Conservation (phyloP, 2,888 invertebrate species). For the Xestia rhomboidea region DNA sequence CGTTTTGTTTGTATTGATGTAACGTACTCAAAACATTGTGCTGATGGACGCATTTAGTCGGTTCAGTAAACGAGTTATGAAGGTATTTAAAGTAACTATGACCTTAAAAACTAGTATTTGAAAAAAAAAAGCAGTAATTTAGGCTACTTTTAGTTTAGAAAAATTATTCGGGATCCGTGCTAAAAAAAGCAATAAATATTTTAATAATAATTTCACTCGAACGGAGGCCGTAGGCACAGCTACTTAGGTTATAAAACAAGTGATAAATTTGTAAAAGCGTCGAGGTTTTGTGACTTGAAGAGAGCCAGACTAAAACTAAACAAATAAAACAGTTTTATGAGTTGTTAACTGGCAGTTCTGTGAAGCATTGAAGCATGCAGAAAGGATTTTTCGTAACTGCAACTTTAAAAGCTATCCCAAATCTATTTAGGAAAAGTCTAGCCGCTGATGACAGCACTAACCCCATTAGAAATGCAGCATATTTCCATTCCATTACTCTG, state of each 20-base stretch:
- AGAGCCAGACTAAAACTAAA: not conserved
- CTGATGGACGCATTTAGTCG: no score
- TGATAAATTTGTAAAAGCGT: not conserved
- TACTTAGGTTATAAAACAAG: not conserved
- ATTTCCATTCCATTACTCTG: slow-evolving; percentile 29
- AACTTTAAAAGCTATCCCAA: not conserved
- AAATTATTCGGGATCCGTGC: no score
- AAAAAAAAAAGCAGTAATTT: no score
- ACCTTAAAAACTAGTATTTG: no score
- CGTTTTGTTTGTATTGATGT: no score
- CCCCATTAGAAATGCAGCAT: slow-evolving; percentile 21
- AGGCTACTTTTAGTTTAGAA: no score
- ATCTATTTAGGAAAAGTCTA: not conserved
- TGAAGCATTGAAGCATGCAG: not conserved
- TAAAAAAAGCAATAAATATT: no score
- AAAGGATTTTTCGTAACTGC: not conserved
- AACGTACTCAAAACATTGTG: no score
- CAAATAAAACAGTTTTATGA: not conserved
- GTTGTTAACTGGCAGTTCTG: not conserved
- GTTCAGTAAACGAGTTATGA: no score
- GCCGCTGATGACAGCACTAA: slow-evolving; percentile 8
- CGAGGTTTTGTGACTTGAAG: not conserved
- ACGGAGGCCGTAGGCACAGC: no score
- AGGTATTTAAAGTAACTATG: no score
- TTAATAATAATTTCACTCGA: no score